These are phyloP conservation scores for Emydocephalus ijimae DNA, from an alignment of 2,113 vertebrate species.

Conservation along the genomic window DNA sequence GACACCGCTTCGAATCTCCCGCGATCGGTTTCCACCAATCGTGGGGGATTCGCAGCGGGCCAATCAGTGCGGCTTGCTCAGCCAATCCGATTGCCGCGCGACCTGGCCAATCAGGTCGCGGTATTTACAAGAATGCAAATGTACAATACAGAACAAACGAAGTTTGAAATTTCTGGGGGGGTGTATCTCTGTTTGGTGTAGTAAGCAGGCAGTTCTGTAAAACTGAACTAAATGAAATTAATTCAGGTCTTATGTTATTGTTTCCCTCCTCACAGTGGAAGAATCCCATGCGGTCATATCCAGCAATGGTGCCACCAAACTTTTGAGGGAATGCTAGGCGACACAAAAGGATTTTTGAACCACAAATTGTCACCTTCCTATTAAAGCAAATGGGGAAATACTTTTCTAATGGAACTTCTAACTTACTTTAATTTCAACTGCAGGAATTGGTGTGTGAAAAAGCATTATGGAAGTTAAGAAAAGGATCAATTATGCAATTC, in stretches of 20 bases:
- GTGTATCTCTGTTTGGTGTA: background rate
- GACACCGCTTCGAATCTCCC: no score
- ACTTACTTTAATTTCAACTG: background rate
- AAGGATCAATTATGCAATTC: background rate
- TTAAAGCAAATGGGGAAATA: background rate
- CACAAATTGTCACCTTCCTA: background rate
- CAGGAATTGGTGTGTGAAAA: background rate
- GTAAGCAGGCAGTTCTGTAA: background rate
- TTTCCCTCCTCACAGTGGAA: background rate
- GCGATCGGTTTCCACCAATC: no score
- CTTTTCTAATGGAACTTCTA: background rate
- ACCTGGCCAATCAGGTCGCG: no score
- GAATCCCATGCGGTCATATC: background rate
- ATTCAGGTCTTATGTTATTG: background rate
- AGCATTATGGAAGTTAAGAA: background rate
- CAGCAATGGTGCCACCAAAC: background rate
- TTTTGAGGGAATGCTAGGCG: background rate
- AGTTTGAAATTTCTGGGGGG: background rate
- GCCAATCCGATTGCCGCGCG: no score
- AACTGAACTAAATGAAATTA: background rate
- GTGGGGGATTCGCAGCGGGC: no score
- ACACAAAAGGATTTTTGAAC: background rate
- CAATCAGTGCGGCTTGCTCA: no score
- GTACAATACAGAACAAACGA: no score
- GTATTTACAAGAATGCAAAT: no score